Conservation (phyloP, 2,113 vertebrate genomes). For the Upupa epops region DNA sequence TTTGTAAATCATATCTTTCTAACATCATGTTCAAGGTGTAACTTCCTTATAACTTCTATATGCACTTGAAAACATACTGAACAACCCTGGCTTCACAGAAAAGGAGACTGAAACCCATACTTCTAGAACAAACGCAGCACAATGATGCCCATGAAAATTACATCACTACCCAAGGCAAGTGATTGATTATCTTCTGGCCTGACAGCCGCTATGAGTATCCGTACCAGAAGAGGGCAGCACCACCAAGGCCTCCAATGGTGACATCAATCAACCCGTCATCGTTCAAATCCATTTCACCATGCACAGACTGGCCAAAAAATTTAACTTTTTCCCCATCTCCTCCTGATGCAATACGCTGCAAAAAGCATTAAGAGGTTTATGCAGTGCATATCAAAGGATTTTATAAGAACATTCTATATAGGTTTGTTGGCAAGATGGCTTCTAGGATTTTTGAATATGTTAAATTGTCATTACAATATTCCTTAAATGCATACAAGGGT, state of each 20-base stretch:
- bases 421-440: background rate
- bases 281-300: conserved; percentile 95
- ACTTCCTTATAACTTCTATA: too few relatives aligned
- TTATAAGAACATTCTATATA: background rate
- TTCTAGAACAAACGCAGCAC: too few relatives aligned
- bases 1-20: too few relatives aligned
- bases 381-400: background rate
- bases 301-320: conserved; percentile 97
- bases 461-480: background rate
- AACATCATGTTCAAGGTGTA: too few relatives aligned
- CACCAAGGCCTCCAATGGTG: conserved; percentile 94
- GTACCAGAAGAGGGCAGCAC: conserved; percentile 94
- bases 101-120: too few relatives aligned
- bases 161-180: fast-evolving
- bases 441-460: background rate
- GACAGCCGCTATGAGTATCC: conserved; percentile 35
- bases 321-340: conserved; percentile 89
- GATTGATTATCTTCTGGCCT: fast-evolving
- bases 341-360: conserved; percentile 89
- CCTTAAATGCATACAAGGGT: background rate
- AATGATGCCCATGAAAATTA: background rate
- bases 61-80: too few relatives aligned
- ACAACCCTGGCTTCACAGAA: too few relatives aligned
- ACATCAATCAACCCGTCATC: conserved; percentile 92
- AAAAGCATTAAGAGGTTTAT: conserved; percentile 7